phyloP scores from a whole-genome alignment of 2,113 vertebrate genomes.

The Solea senegalensis region DNA sequence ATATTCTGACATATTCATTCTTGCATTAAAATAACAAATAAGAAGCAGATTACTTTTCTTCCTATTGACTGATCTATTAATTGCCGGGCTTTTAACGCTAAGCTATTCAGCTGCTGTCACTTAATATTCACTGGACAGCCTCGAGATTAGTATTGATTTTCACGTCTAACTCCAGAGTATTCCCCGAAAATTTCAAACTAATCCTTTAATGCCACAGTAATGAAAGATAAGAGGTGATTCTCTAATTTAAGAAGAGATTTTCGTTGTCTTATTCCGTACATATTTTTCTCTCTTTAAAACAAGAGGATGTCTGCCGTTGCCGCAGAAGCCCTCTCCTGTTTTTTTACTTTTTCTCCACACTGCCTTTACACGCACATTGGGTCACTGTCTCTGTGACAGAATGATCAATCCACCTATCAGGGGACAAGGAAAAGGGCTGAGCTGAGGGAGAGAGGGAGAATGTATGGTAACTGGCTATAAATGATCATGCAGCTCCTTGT shows the following conservation, averaged over 20 bases:
- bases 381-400: slow-evolving; percentile 70
- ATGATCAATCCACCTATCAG: slow-evolving; percentile 75
- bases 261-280: neutral
- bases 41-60: neutral
- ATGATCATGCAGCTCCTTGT: slow-evolving; percentile 56
- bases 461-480: slow-evolving; percentile 72
- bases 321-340: slow-evolving; percentile 53
- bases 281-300: slow-evolving; percentile 21
- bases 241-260: neutral
- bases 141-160: neutral
- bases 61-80: neutral
- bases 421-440: slow-evolving; percentile 52
- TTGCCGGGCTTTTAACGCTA: neutral
- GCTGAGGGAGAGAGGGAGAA: slow-evolving; percentile 52
- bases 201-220: neutral
- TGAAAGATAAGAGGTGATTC: neutral
- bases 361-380: slow-evolving; percentile 72
- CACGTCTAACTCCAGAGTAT: neutral
- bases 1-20: neutral
- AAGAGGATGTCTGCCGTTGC: slow-evolving; percentile 15
- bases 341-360: slow-evolving; percentile 43
- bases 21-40: neutral
- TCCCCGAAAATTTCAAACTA: slow-evolving; percentile 11
- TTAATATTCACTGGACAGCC: neutral
- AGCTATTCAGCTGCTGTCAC: neutral